Evolutionary conservation across 1,140 invertebrate genomes (phyloP).

Genomic region (Papilio machaon): DNA sequence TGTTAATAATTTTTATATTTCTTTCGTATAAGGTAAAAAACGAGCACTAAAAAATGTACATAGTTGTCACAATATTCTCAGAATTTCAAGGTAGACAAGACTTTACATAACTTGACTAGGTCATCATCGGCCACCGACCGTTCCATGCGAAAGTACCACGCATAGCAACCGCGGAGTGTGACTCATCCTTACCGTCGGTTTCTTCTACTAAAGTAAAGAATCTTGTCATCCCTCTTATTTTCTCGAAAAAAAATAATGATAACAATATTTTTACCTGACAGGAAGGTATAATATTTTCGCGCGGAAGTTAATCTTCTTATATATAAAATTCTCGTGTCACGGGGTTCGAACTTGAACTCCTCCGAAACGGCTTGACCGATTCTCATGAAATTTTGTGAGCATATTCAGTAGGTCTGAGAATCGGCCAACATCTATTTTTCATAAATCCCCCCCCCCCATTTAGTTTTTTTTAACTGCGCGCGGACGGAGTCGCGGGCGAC

Average conservation of each 20-base stretch:
- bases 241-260: not conserved
- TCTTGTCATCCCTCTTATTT: not conserved
- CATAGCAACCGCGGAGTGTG: not conserved
- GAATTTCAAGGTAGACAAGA: conserved; percentile 7
- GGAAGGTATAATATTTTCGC: no score
- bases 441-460: no score
- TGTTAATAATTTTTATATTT: not conserved
- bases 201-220: no score
- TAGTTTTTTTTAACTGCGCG: no score
- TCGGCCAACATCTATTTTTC: no score
- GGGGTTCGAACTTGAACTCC: no score
- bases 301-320: no score
- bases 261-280: not conserved
- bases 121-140: conserved; percentile 2
- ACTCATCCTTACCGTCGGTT: not conserved
- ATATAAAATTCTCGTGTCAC: no score
- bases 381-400: no score
- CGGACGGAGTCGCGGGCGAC: no score
- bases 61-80: not conserved
- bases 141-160: not conserved
- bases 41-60: not conserved
- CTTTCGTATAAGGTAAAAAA: not conserved
- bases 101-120: conserved; percentile 3
- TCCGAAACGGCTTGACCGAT: no score
- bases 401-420: no score